phyloP scores from a whole-genome alignment of 2,113 vertebrate species.

The Caranx ignobilis region DNA sequence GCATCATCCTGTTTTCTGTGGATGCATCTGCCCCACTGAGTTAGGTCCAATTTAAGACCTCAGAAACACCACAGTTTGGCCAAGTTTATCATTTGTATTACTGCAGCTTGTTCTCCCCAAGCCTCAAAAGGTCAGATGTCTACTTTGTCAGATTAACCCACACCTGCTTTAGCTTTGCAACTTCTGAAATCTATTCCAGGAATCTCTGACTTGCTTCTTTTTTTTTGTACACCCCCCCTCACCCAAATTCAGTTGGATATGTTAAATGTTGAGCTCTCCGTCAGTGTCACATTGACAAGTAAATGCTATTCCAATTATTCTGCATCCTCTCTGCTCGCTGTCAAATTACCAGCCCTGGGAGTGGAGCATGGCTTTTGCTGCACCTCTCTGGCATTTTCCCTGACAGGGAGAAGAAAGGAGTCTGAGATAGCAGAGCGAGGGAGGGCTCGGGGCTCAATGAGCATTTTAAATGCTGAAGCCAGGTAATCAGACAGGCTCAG shows the following conservation, averaged over 20 bases:
- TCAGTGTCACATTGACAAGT: conserved; percentile 73
- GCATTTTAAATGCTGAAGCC: conserved; percentile 74
- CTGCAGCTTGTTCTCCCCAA: conserved; percentile 47
- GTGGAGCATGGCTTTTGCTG: conserved; percentile 60
- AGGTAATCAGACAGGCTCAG: conserved; percentile 69
- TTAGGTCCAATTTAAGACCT: conserved; percentile 52
- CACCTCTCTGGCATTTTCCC: conserved; percentile 72
- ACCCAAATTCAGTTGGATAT: conserved; percentile 37
- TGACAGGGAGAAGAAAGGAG: conserved; percentile 75
- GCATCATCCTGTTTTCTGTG: conserved; percentile 30
- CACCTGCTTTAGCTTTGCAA: conserved; percentile 47
- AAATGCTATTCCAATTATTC: conserved; percentile 83
- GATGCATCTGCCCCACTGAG: conserved; percentile 44
- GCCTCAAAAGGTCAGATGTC: conserved; percentile 71
- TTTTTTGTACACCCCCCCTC: neutral
- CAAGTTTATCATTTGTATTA: conserved; percentile 45
- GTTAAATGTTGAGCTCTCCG: conserved; percentile 67
- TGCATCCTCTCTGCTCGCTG: conserved; percentile 70
- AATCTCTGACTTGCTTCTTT: conserved; percentile 43
- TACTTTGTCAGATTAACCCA: conserved; percentile 76
- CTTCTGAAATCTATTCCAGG: conserved; percentile 59
- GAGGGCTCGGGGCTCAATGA: conserved; percentile 70
- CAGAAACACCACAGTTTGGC: conserved; percentile 36
- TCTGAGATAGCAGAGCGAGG: conserved; percentile 62
- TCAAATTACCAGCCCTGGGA: conserved; percentile 75